Percentiles rank a stretch among this genome's conserved stretches.
These are phyloP conservation scores for Gonatopus flavifemur DNA, from an alignment of 1,140 invertebrate species.

Conservation along the genomic window DNA sequence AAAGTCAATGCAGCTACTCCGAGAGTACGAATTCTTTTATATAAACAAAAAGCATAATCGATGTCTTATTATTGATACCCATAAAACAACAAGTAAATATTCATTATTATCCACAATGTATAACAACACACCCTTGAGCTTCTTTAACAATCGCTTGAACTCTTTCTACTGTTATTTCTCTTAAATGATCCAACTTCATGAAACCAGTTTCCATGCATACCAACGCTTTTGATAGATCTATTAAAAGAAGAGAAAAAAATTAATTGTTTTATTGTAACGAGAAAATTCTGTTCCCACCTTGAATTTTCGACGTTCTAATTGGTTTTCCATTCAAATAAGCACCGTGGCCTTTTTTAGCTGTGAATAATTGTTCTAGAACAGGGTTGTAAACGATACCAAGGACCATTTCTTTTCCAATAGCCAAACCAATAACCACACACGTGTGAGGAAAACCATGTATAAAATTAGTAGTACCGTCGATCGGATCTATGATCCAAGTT, in stretches of 20 bases:
- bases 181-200: constrained; percentile 41
- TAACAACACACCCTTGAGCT: constrained; percentile 41
- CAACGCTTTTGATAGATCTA: constrained; percentile 45
- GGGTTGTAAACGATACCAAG: constrained; percentile 81
- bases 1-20: constrained; percentile 77
- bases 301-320: constrained; percentile 35
- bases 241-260: background rate
- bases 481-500: constrained; percentile 89
- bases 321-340: constrained; percentile 68
- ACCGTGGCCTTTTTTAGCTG: constrained; percentile 72
- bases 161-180: constrained; percentile 44
- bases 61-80: background rate
- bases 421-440: constrained; percentile 69
- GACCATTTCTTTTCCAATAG: constrained; percentile 69
- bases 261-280: no score
- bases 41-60: constrained; percentile 10
- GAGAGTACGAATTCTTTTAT: constrained; percentile 67
- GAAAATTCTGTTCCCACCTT: constrained; percentile 37
- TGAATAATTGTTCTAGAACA: constrained; percentile 72
- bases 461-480: constrained; percentile 77
- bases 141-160: constrained; percentile 33
- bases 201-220: constrained; percentile 47
- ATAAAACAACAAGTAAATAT: background rate
- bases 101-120: background rate
- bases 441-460: constrained; percentile 67